phyloP scores from a whole-genome alignment of 2,113 vertebrate genomes.

The Otus sunia region DNA sequence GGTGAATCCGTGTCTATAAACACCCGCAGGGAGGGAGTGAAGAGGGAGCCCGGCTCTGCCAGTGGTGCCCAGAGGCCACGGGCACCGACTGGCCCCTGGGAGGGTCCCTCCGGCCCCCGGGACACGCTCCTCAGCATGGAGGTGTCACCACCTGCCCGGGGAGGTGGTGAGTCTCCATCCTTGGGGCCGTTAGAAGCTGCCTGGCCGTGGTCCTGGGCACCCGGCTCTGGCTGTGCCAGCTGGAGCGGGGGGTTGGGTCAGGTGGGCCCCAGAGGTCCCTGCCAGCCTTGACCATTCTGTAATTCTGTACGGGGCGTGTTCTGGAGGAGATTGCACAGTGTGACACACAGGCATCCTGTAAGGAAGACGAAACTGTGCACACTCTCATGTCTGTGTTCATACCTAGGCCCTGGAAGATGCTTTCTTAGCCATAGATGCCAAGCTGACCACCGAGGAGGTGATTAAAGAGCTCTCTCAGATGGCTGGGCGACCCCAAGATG shows the following conservation, averaged over 20 bases:
- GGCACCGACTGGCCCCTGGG: rapidly evolving
- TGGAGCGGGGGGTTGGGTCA: background rate
- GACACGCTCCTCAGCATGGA: background rate
- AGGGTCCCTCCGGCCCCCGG: background rate
- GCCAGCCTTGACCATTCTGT: background rate
- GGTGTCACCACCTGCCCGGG: background rate
- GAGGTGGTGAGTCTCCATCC: background rate
- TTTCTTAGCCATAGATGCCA: constrained; percentile 92
- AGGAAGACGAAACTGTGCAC: background rate
- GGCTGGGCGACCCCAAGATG: constrained; percentile 88
- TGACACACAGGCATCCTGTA: background rate
- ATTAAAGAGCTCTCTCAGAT: constrained; percentile 95
- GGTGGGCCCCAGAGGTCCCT: background rate
- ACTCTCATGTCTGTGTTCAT: background rate
- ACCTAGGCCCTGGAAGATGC: constrained; percentile 93
- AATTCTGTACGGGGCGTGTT: rapidly evolving
- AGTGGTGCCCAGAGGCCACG: background rate
- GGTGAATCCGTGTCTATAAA: too few species aligned
- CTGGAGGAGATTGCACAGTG: background rate
- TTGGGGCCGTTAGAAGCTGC: background rate
- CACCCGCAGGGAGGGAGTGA: too few species aligned
- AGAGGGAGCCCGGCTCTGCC: too few species aligned
- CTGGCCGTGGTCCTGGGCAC: background rate
- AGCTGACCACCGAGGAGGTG: constrained; percentile 92
- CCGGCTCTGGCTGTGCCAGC: background rate